Percentiles rank a stretch among this genome's conserved stretches.
These are phyloP conservation scores for Pyrrhia umbra DNA, from an alignment of 2,888 invertebrate genomes.

Conservation along the genomic window DNA sequence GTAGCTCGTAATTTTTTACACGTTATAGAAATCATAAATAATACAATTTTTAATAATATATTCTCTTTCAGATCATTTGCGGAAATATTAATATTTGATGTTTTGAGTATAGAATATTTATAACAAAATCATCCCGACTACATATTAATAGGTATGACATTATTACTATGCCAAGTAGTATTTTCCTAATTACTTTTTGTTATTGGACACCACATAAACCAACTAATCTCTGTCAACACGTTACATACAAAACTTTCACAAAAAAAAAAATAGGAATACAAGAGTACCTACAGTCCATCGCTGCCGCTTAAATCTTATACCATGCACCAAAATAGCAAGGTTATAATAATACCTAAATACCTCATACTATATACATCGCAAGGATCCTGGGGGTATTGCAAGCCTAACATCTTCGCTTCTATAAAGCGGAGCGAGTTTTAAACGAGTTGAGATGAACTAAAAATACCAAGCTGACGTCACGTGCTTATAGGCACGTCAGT, in stretches of 20 bases:
- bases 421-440: constrained; percentile 14
- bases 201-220: too few relatives aligned
- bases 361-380: constrained; percentile 34
- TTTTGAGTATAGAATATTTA: not conserved
- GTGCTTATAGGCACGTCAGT: constrained; percentile 10
- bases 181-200: too few relatives aligned
- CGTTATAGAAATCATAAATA: not conserved
- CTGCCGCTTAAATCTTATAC: not conserved
- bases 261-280: too few relatives aligned
- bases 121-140: too few relatives aligned
- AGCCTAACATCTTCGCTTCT: constrained; percentile 27
- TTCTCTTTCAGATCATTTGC: not conserved
- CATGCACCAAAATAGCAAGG: constrained; percentile 43
- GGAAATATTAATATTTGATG: not conserved
- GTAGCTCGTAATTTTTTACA: too few relatives aligned
- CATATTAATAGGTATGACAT: too few relatives aligned
- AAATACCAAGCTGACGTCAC: constrained; percentile 3
- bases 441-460: constrained; percentile 7
- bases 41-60: not conserved
- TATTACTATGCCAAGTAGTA: too few relatives aligned
- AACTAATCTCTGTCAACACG: too few relatives aligned
- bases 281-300: not conserved
- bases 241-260: too few relatives aligned
- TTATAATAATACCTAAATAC: constrained; percentile 62
- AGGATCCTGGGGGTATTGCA: constrained; percentile 11